Evolutionary conservation across 2,113 vertebrate genomes (phyloP).

Genomic region (Silurus meridionalis): DNA sequence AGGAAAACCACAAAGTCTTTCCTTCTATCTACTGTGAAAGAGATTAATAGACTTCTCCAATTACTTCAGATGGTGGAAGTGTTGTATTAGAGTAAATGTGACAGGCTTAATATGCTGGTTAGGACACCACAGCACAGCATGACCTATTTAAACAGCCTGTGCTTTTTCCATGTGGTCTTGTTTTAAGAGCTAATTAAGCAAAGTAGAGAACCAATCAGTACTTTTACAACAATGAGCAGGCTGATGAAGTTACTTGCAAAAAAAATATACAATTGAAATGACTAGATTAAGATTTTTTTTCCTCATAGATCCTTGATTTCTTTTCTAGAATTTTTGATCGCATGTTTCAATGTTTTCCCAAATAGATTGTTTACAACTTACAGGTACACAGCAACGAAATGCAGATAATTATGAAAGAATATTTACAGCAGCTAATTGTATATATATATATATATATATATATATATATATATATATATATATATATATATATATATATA

Average conservation of each 20-base stretch:
- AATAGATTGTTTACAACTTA: too few relatives aligned
- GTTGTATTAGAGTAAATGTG: conserved; percentile 55
- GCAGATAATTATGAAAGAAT: too few relatives aligned
- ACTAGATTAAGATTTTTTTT: not conserved
- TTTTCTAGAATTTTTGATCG: not conserved
- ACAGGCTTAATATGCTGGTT: conserved; percentile 51
- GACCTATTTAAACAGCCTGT: conserved; percentile 37
- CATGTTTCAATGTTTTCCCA: not conserved
- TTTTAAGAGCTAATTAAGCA: conserved; percentile 33
- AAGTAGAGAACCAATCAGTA: conserved; percentile 17
- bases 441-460: too few relatives aligned
- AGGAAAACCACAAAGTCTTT: conserved; percentile 4
- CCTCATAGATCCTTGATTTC: too few relatives aligned
- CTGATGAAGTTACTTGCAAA: conserved; percentile 14
- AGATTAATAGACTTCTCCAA: conserved; percentile 39
- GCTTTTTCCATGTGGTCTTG: conserved; percentile 21
- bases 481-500: too few relatives aligned
- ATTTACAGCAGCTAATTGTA: too few relatives aligned
- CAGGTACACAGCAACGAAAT: too few relatives aligned
- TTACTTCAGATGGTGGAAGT: conserved; percentile 35
- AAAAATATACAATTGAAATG: not conserved
- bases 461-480: too few relatives aligned
- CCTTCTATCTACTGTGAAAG: conserved; percentile 35
- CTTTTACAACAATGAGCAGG: not conserved
- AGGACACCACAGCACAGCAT: conserved; percentile 10